These are phyloP conservation scores for Rhinophrynus dorsalis DNA, from an alignment of 2,797 vertebrate species.

Conservation along the genomic window DNA sequence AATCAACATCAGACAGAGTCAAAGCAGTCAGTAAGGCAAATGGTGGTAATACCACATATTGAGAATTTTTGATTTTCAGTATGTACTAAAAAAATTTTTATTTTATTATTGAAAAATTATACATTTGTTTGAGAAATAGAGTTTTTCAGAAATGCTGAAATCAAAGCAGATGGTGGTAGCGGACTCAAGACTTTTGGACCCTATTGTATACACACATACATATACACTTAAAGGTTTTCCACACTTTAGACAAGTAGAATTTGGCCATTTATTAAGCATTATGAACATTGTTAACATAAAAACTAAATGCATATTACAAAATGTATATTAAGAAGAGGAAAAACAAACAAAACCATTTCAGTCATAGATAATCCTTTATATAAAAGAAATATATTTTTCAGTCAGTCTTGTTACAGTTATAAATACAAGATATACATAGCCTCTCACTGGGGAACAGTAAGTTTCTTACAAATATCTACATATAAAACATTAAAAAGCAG, in stretches of 20 bases:
- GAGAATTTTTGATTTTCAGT: too few relatives aligned
- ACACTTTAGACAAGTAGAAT: too few relatives aligned
- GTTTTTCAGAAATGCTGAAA: too few relatives aligned
- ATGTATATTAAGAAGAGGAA: slow-evolving; percentile 60
- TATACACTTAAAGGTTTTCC: too few relatives aligned
- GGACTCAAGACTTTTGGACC: neutral
- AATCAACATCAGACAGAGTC: too few relatives aligned
- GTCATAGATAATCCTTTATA: slow-evolving; percentile 72
- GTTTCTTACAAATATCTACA: slow-evolving; percentile 74
- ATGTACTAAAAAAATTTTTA: too few relatives aligned
- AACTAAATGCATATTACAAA: slow-evolving; percentile 67
- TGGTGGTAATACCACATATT: too few relatives aligned
- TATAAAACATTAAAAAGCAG: slow-evolving; percentile 73
- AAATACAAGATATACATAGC: slow-evolving; percentile 75
- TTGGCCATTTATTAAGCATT: slow-evolving; percentile 71
- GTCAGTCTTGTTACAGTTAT: slow-evolving; percentile 68
- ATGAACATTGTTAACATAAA: slow-evolving; percentile 70
- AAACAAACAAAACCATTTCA: slow-evolving; percentile 66
- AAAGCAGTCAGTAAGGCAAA: too few relatives aligned
- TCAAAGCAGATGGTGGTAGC: neutral
- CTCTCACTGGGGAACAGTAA: slow-evolving; percentile 63
- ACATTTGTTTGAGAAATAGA: too few relatives aligned
- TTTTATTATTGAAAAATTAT: too few relatives aligned
- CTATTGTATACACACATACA: too few relatives aligned
- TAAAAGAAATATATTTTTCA: slow-evolving; percentile 70